Conservation (phyloP, 2,888 invertebrate species). For the Drosophila falleni region DNA sequence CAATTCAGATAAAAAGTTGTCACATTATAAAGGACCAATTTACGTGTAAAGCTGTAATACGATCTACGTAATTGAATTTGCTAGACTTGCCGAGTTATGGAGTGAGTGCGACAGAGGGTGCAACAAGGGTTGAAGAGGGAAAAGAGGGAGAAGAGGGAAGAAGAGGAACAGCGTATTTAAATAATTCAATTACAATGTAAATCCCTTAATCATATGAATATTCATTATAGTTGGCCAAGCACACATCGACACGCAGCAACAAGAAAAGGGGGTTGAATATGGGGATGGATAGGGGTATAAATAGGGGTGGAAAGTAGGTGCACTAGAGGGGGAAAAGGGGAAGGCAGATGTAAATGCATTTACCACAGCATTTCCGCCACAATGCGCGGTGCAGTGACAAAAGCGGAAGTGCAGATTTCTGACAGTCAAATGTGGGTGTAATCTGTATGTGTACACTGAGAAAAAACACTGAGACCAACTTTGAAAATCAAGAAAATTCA, state of each 20-base stretch:
- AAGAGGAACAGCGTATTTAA: conserved; percentile 32
- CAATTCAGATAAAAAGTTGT: conserved; percentile 14
- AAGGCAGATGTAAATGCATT: conserved; percentile 65
- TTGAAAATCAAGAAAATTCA: too few relatives aligned
- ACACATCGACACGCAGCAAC: conserved; percentile 32
- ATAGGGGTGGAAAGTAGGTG: not conserved
- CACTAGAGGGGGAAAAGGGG: not conserved
- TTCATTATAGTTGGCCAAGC: conserved; percentile 71
- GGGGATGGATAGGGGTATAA: too few relatives aligned
- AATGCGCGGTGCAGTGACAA: conserved; percentile 58
- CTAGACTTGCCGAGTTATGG: not conserved
- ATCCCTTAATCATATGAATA: conserved; percentile 79
- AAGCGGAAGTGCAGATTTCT: conserved; percentile 74
- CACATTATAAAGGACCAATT: conserved; percentile 3
- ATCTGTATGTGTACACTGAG: conserved; percentile 1
- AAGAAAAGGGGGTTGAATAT: too few relatives aligned
- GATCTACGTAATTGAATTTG: conserved; percentile 27
- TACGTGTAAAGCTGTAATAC: conserved; percentile 21
- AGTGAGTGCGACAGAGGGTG: too few relatives aligned
- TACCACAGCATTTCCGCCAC: conserved; percentile 73
- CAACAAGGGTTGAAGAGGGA: not conserved
- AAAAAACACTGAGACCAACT: too few relatives aligned
- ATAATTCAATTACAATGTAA: conserved; percentile 73
- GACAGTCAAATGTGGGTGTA: conserved; percentile 40
- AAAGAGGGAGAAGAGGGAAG: not conserved